A percentile compares a stretch with the other conserved stretches of the same genome.
phyloP scores from a whole-genome alignment of 1,140 invertebrate species.

The Coptotermes formosanus region DNA sequence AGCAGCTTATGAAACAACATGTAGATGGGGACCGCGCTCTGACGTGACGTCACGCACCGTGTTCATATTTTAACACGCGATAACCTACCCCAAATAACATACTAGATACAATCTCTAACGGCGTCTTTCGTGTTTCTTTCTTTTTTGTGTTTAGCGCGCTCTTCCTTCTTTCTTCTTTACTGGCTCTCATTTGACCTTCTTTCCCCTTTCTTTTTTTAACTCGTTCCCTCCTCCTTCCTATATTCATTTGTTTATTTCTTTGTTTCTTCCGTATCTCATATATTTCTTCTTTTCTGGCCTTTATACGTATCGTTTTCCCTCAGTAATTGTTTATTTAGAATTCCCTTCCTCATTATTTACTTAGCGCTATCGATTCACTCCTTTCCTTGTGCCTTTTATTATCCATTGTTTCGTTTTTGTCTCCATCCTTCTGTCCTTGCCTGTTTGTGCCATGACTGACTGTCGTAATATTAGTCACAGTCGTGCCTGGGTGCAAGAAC shows the following conservation, averaged over 20 bases:
- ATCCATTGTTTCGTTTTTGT: too few relatives aligned
- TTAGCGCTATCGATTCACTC: too few relatives aligned
- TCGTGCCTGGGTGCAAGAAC: too few relatives aligned
- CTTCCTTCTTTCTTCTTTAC: too few relatives aligned
- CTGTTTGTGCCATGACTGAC: too few relatives aligned
- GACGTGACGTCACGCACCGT: neutral
- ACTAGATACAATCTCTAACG: neutral
- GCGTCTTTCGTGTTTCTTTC: neutral
- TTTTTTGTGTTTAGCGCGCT: neutral
- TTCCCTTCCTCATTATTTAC: too few relatives aligned
- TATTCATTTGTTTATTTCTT: neutral
- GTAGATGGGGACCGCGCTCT: neutral
- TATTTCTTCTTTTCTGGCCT: too few relatives aligned
- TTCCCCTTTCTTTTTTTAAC: neutral
- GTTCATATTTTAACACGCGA: conserved; percentile 6
- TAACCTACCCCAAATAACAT: neutral
- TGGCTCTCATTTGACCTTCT: neutral
- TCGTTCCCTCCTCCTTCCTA: neutral
- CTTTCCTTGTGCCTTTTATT: too few relatives aligned
- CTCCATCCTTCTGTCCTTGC: too few relatives aligned
- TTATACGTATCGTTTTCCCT: too few relatives aligned
- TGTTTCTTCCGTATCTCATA: neutral
- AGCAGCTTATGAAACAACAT: neutral
- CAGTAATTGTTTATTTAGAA: too few relatives aligned
- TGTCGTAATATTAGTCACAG: too few relatives aligned